Evolutionary conservation across 92 coral and sea anemone species (phyloP).

Genomic region (Parazoanthus swiftii): DNA sequence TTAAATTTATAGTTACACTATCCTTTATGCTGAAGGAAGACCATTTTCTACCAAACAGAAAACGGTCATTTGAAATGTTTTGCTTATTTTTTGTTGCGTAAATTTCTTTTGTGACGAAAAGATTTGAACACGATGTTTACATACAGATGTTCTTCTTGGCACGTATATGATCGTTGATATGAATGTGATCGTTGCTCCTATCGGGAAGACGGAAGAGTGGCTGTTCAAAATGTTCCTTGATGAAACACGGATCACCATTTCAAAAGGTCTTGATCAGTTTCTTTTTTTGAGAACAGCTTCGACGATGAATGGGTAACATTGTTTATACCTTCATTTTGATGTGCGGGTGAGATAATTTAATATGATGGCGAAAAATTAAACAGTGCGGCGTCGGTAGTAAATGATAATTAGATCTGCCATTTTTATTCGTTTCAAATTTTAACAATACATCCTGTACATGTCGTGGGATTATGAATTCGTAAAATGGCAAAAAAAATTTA

Average conservation of each 20-base stretch:
- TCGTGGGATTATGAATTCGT: neutral
- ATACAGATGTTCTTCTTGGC: constrained; percentile 5
- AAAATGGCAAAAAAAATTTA: neutral
- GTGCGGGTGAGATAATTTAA: constrained; percentile 13
- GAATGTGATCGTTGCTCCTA: neutral
- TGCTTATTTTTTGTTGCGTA: neutral
- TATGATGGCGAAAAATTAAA: neutral
- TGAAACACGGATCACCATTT: neutral
- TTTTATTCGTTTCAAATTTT: neutral
- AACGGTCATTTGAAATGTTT: neutral
- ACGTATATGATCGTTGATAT: neutral
- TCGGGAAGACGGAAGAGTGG: neutral
- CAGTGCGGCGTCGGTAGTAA: neutral
- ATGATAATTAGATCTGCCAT: constrained; percentile 5
- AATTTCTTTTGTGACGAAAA: constrained; percentile 23
- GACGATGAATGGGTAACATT: neutral
- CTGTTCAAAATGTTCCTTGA: neutral
- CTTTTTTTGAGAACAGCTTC: neutral
- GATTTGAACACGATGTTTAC: neutral
- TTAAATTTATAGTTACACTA: neutral
- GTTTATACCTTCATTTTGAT: neutral
- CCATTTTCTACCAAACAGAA: constrained; percentile 13
- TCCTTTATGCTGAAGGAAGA: neutral
- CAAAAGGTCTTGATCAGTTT: neutral
- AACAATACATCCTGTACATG: neutral